Conservation (phyloP, 1,140 invertebrate genomes). For the Panulirus ornatus region DNA sequence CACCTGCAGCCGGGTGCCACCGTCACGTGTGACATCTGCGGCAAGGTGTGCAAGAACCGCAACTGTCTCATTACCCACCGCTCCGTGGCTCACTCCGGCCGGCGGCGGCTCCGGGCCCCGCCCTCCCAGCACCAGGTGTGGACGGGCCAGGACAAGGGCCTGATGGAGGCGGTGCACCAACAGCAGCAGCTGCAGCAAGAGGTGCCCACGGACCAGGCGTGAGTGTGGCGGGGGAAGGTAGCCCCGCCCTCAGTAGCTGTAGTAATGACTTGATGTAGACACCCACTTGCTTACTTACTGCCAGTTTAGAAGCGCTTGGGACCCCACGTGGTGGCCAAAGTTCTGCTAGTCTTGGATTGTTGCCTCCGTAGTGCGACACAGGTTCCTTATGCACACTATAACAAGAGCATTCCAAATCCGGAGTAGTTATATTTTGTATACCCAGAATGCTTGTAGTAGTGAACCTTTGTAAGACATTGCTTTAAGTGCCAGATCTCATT, state of each 20-base stretch:
- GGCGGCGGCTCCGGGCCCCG: conserved; percentile 79
- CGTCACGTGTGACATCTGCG: conserved; percentile 85
- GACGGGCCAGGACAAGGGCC: conserved; percentile 45
- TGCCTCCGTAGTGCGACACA: conserved; percentile 57
- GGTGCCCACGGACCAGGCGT: conserved; percentile 63
- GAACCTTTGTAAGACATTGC: conserved; percentile 63
- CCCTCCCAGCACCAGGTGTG: conserved; percentile 45
- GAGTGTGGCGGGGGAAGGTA: conserved; percentile 40
- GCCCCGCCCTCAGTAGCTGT: conserved; percentile 45
- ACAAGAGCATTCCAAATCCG: conserved; percentile 61
- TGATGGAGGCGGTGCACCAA: conserved; percentile 1
- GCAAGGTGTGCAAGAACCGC: conserved; percentile 87
- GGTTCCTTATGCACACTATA: conserved; percentile 61
- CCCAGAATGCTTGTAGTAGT: conserved; percentile 63
- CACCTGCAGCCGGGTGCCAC: conserved; percentile 74
- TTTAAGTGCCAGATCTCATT: conserved; percentile 72
- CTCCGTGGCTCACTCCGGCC: conserved; percentile 85
- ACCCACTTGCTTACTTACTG: conserved; percentile 57
- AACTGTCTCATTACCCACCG: conserved; percentile 88
- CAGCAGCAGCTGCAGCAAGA: conserved; percentile 51
- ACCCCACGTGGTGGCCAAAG: conserved; percentile 60
- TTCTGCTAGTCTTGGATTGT: conserved; percentile 68
- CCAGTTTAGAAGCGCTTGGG: conserved; percentile 64
- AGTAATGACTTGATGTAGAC: conserved; percentile 51
- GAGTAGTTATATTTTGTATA: conserved; percentile 74